Percentiles rank a stretch among this genome's conserved stretches.
Evolutionary conservation across 1,140 invertebrate species (phyloP).

Genomic region (Neelides sp.): DNA sequence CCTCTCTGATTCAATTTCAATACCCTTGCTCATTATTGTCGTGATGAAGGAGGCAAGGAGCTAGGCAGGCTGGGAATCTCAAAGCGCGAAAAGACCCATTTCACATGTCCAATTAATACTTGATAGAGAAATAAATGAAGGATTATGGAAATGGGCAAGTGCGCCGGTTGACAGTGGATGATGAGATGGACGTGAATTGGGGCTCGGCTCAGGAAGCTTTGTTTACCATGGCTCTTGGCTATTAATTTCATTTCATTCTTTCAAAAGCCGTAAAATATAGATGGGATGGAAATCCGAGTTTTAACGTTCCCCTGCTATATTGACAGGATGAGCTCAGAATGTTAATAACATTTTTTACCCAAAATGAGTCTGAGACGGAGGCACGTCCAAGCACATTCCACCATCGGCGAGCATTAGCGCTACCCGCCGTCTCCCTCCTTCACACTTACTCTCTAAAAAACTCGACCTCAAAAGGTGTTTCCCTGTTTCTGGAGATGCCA

Average conservation of each 20-base stretch:
- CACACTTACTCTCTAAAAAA: conserved; percentile 28
- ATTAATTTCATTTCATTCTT: conserved; percentile 32
- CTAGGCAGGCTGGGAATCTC: no score
- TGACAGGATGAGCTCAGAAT: conserved; percentile 29
- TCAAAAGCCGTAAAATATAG: conserved; percentile 27
- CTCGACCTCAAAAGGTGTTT: conserved; percentile 17
- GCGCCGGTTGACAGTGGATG: no score
- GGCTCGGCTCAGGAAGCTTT: no score
- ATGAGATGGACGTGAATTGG: no score
- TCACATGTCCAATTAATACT: no score
- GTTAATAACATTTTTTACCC: conserved; percentile 27
- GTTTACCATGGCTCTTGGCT: conserved; percentile 31
- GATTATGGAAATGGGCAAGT: no score
- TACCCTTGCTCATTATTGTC: no score
- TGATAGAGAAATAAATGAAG: no score
- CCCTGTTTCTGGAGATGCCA: conserved; percentile 20
- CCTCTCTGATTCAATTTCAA: no score
- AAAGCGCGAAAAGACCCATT: no score
- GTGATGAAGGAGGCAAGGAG: no score
- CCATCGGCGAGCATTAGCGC: neutral
- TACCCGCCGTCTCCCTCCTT: conserved; percentile 5
- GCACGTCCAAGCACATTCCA: neutral
- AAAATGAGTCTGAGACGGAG: conserved; percentile 18
- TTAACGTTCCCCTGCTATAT: conserved; percentile 23
- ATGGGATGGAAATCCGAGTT: conserved; percentile 26